A percentile compares a stretch with the other conserved stretches of the same genome.
Conservation (phyloP, 1,140 invertebrate species). For the Drosophila rufa region DNA sequence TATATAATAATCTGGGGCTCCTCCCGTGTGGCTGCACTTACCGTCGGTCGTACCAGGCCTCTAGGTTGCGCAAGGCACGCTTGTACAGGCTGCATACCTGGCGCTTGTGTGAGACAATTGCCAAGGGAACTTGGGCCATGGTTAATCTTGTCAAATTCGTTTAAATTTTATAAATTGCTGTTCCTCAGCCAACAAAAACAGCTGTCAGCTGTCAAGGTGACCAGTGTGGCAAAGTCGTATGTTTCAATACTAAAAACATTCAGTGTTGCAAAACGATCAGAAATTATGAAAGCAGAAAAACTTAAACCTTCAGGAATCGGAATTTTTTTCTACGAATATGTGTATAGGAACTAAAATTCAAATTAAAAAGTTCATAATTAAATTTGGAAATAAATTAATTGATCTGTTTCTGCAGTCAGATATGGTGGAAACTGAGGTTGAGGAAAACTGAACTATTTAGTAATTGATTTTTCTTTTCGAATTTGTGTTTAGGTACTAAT, state of each 20-base stretch:
- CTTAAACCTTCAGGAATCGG: no score
- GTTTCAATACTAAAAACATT: slow-evolving; percentile 1
- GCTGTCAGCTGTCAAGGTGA: slow-evolving; percentile 28
- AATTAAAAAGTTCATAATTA: no score
- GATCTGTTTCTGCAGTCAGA: background rate
- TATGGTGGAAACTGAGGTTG: background rate
- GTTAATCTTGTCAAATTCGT: slow-evolving; percentile 33
- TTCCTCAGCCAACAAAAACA: slow-evolving; percentile 29
- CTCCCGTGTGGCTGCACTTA: slow-evolving; percentile 72
- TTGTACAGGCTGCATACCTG: slow-evolving; percentile 92
- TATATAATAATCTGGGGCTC: slow-evolving; percentile 68
- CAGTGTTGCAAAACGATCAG: slow-evolving; percentile 22
- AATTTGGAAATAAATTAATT: no score
- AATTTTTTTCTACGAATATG: no score
- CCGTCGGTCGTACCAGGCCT: slow-evolving; percentile 87
- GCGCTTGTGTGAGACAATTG: slow-evolving; percentile 87
- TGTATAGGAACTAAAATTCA: no score
- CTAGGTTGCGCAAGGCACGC: slow-evolving; percentile 87
- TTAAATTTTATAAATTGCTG: slow-evolving; percentile 30
- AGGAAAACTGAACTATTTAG: background rate
- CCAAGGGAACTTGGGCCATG: slow-evolving; percentile 76
- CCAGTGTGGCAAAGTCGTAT: slow-evolving; percentile 9
- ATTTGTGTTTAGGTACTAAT: background rate
- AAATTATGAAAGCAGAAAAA: background rate
- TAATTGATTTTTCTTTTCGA: background rate